phyloP scores from a whole-genome alignment of 2,797 vertebrate genomes.

The Chrosomus eos region DNA sequence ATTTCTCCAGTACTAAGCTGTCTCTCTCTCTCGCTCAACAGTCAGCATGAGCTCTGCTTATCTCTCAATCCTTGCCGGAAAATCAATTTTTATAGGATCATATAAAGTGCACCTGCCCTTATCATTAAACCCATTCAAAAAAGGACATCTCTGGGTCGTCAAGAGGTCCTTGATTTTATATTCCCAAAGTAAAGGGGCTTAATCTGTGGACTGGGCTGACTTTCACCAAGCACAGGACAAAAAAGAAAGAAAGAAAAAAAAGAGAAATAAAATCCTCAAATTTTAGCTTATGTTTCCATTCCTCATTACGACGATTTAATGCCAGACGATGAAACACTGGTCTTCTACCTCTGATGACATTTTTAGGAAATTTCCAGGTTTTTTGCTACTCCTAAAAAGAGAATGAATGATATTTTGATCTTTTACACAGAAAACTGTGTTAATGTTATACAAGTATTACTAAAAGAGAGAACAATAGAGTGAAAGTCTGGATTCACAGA shows the following conservation, averaged over 20 bases:
- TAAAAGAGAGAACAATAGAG: constrained; percentile 66
- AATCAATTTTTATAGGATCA: constrained; percentile 65
- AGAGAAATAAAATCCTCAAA: background rate
- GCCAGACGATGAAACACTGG: constrained; percentile 40
- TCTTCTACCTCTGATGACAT: constrained; percentile 27
- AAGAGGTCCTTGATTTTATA: constrained; percentile 59
- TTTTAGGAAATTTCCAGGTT: constrained; percentile 39
- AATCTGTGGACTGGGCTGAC: constrained; percentile 32
- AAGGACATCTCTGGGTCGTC: constrained; percentile 53
- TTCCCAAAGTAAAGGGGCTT: constrained; percentile 46
- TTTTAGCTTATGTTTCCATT: constrained; percentile 31
- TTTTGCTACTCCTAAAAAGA: constrained; percentile 21
- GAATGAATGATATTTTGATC: constrained; percentile 17
- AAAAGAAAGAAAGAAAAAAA: background rate
- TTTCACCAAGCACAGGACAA: constrained; percentile 1
- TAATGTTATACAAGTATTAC: constrained; percentile 48
- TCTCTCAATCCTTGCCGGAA: constrained; percentile 55
- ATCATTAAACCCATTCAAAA: constrained; percentile 55
- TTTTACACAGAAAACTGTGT: constrained; percentile 34
- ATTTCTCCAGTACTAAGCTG: constrained; percentile 24
- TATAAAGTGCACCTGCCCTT: constrained; percentile 71
- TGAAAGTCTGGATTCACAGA: constrained; percentile 53
- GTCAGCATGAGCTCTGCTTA: constrained; percentile 45
- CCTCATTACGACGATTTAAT: constrained; percentile 21
- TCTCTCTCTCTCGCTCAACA: constrained; percentile 21